These are phyloP conservation scores for Drosophila affinis DNA, from an alignment of 2,888 invertebrate species.

Conservation along the genomic window DNA sequence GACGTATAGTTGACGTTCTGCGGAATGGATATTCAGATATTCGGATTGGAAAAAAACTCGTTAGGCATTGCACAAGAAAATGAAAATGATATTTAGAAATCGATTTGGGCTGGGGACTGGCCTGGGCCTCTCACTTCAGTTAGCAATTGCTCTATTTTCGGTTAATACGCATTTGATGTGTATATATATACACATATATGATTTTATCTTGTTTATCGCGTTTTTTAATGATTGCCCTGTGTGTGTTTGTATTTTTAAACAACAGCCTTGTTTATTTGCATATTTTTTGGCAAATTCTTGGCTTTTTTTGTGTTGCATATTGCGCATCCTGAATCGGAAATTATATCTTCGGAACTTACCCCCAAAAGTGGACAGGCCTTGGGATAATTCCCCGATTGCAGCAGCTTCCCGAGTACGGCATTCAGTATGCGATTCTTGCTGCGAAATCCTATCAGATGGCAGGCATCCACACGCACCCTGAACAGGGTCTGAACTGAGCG, in stretches of 20 bases:
- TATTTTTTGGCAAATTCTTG: constrained; percentile 31
- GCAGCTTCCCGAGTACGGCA: constrained; percentile 39
- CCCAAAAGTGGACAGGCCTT: constrained; percentile 35
- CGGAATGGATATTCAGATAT: constrained; percentile 1
- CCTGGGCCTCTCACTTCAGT: neutral
- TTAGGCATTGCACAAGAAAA: neutral
- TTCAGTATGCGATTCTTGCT: constrained; percentile 44
- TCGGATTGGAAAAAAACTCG: neutral
- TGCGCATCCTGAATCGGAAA: constrained; percentile 14
- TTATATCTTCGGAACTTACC: too few relatives aligned
- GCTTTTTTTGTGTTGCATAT: constrained; percentile 8
- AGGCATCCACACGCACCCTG: constrained; percentile 37
- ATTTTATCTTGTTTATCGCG: constrained; percentile 14
- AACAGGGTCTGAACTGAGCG: constrained; percentile 24
- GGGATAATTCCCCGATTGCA: constrained; percentile 48
- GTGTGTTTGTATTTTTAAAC: constrained; percentile 17
- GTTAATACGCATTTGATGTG: constrained; percentile 30
- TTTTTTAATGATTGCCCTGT: constrained; percentile 18
- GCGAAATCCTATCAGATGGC: constrained; percentile 27
- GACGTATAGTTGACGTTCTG: constrained; percentile 58
- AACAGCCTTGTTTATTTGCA: constrained; percentile 33
- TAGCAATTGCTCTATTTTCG: constrained; percentile 8
- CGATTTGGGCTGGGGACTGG: constrained; percentile 5
- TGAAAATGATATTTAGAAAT: constrained; percentile 8
- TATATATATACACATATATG: neutral